Conservation (phyloP, 2,888 invertebrate genomes). For the Xestobium rufovillosum region DNA sequence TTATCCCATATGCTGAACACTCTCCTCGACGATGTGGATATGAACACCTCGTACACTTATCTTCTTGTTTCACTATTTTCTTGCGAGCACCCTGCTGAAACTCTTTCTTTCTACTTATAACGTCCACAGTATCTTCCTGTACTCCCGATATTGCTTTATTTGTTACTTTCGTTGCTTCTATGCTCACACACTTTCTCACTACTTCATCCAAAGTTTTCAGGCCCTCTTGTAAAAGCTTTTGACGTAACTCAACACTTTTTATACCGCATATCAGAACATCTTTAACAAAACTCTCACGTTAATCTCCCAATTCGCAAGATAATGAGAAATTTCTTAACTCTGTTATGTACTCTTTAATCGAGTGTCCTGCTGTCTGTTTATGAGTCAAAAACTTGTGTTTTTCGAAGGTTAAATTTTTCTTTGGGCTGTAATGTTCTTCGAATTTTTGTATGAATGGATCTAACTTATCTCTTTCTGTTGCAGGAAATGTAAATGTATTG, state of each 20-base stretch:
- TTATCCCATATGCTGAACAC: conserved; percentile 19
- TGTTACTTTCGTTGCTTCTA: conserved; percentile 14
- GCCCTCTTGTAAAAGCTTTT: conserved; percentile 18
- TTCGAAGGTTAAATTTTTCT: conserved; percentile 18
- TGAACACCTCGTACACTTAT: conserved; percentile 13
- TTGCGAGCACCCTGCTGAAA: too few species aligned
- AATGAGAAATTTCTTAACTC: conserved; percentile 17
- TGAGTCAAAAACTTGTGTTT: conserved; percentile 18
- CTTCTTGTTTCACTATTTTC: neutral
- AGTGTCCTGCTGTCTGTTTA: conserved; percentile 17
- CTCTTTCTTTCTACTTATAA: too few species aligned
- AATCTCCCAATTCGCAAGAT: conserved; percentile 15
- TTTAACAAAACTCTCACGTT: conserved; percentile 12
- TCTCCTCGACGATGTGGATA: conserved; percentile 12
- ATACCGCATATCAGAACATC: conserved; percentile 18
- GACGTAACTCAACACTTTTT: conserved; percentile 13
- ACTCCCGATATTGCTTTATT: too few species aligned
- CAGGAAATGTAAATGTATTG: conserved; percentile 11
- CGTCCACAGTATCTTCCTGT: too few species aligned
- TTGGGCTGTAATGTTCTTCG: conserved; percentile 15
- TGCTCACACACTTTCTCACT: conserved; percentile 17
- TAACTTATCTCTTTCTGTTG: conserved; percentile 9
- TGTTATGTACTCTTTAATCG: conserved; percentile 18
- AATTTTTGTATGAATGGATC: conserved; percentile 13
- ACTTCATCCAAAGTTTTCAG: conserved; percentile 17